Percentiles rank a stretch among this genome's conserved stretches.
phyloP scores from a whole-genome alignment of 2,113 vertebrate species.

The Marcusenius ussheri region DNA sequence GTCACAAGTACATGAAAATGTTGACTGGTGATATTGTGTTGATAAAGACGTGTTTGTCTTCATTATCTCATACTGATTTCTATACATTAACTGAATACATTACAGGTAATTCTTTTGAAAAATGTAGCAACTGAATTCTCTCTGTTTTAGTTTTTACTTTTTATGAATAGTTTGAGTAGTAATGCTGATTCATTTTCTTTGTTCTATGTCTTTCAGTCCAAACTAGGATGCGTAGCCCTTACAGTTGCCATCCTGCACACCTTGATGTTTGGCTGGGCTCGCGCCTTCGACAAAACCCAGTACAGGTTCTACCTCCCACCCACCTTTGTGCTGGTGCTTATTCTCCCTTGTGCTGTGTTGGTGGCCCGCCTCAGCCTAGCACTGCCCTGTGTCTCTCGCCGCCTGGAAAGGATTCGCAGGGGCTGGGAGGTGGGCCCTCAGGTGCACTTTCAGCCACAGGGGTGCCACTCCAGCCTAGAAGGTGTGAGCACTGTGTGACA shows the following conservation, averaged over 20 bases:
- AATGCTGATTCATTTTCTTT: slow-evolving; percentile 1
- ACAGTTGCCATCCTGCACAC: slow-evolving; percentile 76
- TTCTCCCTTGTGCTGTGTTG: slow-evolving; percentile 68
- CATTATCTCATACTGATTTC: background rate
- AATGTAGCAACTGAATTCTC: background rate
- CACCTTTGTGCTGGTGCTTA: slow-evolving; percentile 73
- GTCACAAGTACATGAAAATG: background rate
- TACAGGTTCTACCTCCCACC: slow-evolving; percentile 87
- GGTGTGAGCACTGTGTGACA: slow-evolving; percentile 50
- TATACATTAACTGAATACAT: background rate
- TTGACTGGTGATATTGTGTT: background rate
- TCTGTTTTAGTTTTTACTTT: background rate
- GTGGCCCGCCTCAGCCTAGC: slow-evolving; percentile 64
- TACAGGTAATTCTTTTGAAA: background rate
- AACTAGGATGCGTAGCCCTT: slow-evolving; percentile 75
- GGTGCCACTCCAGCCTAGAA: slow-evolving; percentile 28
- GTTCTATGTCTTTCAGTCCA: slow-evolving; percentile 62
- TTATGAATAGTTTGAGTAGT: background rate
- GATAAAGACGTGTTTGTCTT: background rate
- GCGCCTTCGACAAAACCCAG: slow-evolving; percentile 65
- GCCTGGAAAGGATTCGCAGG: slow-evolving; percentile 72
- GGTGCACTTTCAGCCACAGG: slow-evolving; percentile 47
- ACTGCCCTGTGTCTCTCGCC: slow-evolving; percentile 66
- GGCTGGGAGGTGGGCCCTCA: slow-evolving; percentile 76
- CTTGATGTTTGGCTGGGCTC: slow-evolving; percentile 75